Percentiles rank a stretch among this genome's conserved stretches.
These are phyloP conservation scores for Leucoma salicis DNA, from an alignment of 2,888 invertebrate species.

Conservation along the genomic window DNA sequence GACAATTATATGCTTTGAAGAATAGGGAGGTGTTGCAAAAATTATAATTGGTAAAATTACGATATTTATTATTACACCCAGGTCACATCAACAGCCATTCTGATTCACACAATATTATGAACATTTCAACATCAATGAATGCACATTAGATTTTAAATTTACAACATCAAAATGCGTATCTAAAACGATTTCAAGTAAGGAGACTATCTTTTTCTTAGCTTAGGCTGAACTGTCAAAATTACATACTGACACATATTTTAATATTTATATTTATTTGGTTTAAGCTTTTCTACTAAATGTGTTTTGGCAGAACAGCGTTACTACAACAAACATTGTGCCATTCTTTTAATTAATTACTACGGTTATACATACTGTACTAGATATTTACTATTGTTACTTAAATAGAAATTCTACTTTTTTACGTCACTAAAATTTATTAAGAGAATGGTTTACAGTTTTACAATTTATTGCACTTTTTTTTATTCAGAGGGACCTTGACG, in stretches of 20 bases:
- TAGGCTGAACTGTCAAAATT: conserved; percentile 77
- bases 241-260: conserved; percentile 40
- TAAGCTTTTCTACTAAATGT: conserved; percentile 42
- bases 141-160: conserved; percentile 54
- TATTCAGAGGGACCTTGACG: conserved; percentile 71
- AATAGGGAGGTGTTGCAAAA: conserved; percentile 52
- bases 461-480: conserved; percentile 77
- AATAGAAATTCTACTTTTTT: too few relatives aligned
- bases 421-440: conserved; percentile 46
- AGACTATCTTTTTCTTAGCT: conserved; percentile 72
- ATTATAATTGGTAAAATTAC: conserved; percentile 62
- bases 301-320: conserved; percentile 77
- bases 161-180: conserved; percentile 42
- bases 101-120: conserved; percentile 52
- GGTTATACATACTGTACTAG: neutral
- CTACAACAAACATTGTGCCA: conserved; percentile 50
- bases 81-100: conserved; percentile 76
- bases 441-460: conserved; percentile 63
- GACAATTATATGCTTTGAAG: conserved; percentile 1
- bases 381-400: too few relatives aligned
- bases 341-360: conserved; percentile 48
- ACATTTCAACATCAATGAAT: conserved; percentile 51
- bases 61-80: conserved; percentile 71
- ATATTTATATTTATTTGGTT: conserved; percentile 23
- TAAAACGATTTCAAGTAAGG: conserved; percentile 40